Conservation (phyloP, 2,888 invertebrate species). For the Adineta ricciae region DNA sequence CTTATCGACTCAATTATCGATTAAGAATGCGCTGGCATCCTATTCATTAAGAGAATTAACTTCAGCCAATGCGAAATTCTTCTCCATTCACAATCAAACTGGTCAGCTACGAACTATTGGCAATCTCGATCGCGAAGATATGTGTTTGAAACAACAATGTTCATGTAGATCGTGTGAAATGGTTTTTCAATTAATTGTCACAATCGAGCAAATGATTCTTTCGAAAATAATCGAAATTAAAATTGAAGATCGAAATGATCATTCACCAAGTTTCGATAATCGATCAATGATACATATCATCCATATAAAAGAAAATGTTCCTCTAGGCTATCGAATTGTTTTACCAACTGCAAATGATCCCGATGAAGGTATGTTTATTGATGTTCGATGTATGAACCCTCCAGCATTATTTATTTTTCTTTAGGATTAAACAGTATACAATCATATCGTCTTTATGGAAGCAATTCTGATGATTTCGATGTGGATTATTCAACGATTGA, state of each 20-base stretch:
- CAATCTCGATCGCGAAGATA: neutral
- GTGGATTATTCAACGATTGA: neutral
- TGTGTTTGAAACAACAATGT: slow-evolving; percentile 11
- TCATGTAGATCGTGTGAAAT: neutral
- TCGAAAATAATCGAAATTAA: neutral
- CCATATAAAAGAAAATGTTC: neutral
- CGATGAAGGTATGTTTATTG: slow-evolving; percentile 8
- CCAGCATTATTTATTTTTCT: neutral
- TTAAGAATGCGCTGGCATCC: neutral
- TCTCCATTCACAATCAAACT: neutral
- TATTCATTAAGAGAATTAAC: neutral
- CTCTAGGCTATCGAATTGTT: neutral
- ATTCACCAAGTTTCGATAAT: neutral
- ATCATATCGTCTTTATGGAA: neutral
- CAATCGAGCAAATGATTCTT: neutral
- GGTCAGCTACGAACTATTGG: neutral
- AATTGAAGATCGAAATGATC: slow-evolving; percentile 11
- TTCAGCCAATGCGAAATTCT: neutral
- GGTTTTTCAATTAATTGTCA: neutral
- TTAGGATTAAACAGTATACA: neutral
- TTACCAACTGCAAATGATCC: neutral
- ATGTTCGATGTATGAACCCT: neutral
- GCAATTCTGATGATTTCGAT: neutral
- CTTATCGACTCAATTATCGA: neutral
- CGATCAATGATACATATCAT: neutral